phyloP scores from a whole-genome alignment of 1,140 invertebrate species.

The Trichogramma pretiosum region DNA sequence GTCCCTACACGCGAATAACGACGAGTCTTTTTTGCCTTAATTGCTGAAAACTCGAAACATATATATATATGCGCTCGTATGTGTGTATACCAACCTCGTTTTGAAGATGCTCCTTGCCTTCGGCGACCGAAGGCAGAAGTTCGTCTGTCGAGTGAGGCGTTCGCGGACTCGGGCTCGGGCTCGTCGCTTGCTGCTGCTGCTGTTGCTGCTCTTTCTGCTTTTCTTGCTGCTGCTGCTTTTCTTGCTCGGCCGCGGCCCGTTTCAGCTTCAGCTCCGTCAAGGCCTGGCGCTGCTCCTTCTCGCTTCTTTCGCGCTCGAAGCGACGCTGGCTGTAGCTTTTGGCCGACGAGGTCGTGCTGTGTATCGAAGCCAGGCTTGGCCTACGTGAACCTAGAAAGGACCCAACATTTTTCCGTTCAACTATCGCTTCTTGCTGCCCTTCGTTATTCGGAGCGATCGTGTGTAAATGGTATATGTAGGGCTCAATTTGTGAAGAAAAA shows the following conservation, averaged over 20 bases:
- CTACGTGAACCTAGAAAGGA: slow-evolving; percentile 76
- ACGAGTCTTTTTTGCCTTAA: no score
- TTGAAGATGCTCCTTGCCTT: slow-evolving; percentile 55
- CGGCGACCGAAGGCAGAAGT: slow-evolving; percentile 62
- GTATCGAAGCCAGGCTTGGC: slow-evolving; percentile 70
- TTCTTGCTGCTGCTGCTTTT: slow-evolving; percentile 34
- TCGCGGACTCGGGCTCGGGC: slow-evolving; percentile 61
- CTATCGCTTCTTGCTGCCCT: no score
- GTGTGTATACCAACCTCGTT: slow-evolving; percentile 33
- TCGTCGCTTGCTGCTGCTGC: slow-evolving; percentile 22
- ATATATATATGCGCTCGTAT: no score
- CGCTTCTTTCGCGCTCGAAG: slow-evolving; percentile 66
- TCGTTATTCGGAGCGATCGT: no score
- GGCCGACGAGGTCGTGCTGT: slow-evolving; percentile 69
- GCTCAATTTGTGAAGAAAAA: no score
- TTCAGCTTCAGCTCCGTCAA: slow-evolving; percentile 61
- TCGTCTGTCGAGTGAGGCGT: slow-evolving; percentile 70
- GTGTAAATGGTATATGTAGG: no score
- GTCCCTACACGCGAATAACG: no score
- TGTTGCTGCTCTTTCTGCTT: slow-evolving; percentile 35
- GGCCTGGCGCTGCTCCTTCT: slow-evolving; percentile 64
- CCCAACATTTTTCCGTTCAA: no score
- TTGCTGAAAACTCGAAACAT: no score
- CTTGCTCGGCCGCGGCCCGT: no score
- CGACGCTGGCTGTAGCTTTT: slow-evolving; percentile 67